Evolutionary conservation across 2,888 invertebrate species (phyloP), one percentile per base, ranked within the genome.

Genomic region (Stenoptilia bipunctidactyla): DNA sequence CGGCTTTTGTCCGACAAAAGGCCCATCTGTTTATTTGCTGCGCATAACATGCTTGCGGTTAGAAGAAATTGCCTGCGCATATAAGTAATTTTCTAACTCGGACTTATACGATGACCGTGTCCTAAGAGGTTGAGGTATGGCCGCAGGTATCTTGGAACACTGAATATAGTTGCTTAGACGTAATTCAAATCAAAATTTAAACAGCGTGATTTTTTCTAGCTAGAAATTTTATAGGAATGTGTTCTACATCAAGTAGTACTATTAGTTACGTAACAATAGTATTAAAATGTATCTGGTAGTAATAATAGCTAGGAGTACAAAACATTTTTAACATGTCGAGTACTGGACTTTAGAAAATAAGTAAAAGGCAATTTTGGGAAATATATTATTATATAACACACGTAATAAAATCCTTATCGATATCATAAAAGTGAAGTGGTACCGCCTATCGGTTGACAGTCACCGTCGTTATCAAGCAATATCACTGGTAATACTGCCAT

Each of bases 51-150:
- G 56, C 63, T 71, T 82, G 82, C 69, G 82, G 82, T 83, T 56
- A 65, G 55, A 45, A 63, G 56, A 62, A 68, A 80, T 77, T 79
- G 73, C 73, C 56, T 70, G 48, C 61, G 64, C 72, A 65, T 80
- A 77, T 77, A 79, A 74, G 75, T 77, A 73, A 82, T 82, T 76
- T 79, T 79, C 82, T 79, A 80, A 79, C 58, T 59, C 62, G 51
- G 57, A 64, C 64, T 55, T 59, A 20, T 20, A 8, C 20, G 30
- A 13, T 55, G 64, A 66, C 62, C 59, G 53, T 67, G 68, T 66
- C 66, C 69, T 65, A 53, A 63, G 61, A 60, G 66, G 61, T 59
- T 42, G 63, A 3, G 30, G 12, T 42, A 62, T 9, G 4, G 12
- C 10, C 30, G n/a, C n/a, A n/a, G n/a, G n/a, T n/a, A n/a, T n/a